These are phyloP conservation scores for Tortrix viridana DNA, from an alignment of 2,888 invertebrate genomes.

Conservation along the genomic window DNA sequence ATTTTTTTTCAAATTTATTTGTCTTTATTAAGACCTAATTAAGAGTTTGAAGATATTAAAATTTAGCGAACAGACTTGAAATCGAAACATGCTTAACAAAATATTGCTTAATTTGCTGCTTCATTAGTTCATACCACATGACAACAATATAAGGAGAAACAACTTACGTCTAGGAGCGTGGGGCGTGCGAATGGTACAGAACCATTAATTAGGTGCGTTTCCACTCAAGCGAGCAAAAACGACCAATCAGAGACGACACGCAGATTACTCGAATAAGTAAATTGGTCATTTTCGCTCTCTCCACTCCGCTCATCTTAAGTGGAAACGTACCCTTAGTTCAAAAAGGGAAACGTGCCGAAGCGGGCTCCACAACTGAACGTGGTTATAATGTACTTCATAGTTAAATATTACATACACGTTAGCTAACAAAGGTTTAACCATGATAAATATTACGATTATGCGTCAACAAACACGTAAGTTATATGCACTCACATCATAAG, in stretches of 20 bases:
- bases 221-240: too few relatives aligned
- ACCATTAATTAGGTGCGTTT: background rate
- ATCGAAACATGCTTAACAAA: conserved; percentile 48
- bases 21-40: too few relatives aligned
- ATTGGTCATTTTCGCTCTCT: too few relatives aligned
- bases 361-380: conserved; percentile 28
- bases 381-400: conserved; percentile 30
- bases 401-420: conserved; percentile 56
- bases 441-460: conserved; percentile 70
- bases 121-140: conserved; percentile 67
- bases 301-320: too few relatives aligned
- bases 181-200: conserved; percentile 51
- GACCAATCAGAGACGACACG: too few relatives aligned
- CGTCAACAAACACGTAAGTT: conserved; percentile 70
- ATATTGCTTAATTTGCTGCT: conserved; percentile 68
- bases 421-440: conserved; percentile 72
- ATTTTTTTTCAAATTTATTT: too few relatives aligned
- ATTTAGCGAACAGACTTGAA: too few relatives aligned
- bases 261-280: too few relatives aligned
- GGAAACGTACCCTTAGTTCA: too few relatives aligned
- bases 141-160: conserved; percentile 56
- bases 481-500: conserved; percentile 64
- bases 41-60: too few relatives aligned
- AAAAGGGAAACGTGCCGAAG: conserved; percentile 15
- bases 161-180: conserved; percentile 69